A percentile compares a stretch with the other conserved stretches of the same genome.
These are phyloP conservation scores for Benthosema pterotum DNA, from an alignment of 2,797 vertebrate genomes.

Conservation along the genomic window DNA sequence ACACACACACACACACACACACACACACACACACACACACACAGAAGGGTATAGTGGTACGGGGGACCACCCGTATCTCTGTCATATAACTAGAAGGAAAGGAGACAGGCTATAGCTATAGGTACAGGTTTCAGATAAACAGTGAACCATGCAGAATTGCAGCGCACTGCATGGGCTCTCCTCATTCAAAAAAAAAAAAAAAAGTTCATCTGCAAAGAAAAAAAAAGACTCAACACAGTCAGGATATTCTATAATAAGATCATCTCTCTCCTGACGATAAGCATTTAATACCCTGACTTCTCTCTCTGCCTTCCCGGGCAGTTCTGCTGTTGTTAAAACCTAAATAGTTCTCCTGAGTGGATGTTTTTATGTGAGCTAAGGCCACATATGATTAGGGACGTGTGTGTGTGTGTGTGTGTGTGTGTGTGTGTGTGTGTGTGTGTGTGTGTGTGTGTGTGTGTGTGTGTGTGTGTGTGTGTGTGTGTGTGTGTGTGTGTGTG, in stretches of 20 bases:
- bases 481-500: conserved; percentile 26
- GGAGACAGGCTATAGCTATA: conserved; percentile 41
- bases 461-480: conserved; percentile 7
- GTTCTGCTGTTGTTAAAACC: conserved; percentile 24
- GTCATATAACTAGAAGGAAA: neutral
- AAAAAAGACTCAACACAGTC: conserved; percentile 45
- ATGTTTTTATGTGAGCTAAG: neutral
- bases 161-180: conserved; percentile 7
- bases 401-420: neutral
- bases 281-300: conserved; percentile 27
- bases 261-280: conserved; percentile 38
- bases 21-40: no score
- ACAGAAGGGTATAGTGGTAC: no score
- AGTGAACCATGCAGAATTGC: conserved; percentile 38
- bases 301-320: conserved; percentile 35
- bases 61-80: no score
- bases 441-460: conserved; percentile 14
- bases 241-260: conserved; percentile 57
- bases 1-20: no score
- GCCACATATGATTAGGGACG: no score
- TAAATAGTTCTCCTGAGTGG: conserved; percentile 22
- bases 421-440: conserved; percentile 1
- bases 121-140: conserved; percentile 27
- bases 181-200: conserved; percentile 2
- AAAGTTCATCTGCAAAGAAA: conserved; percentile 9